phyloP scores from a whole-genome alignment of 2,797 vertebrate species.

The Acrossocheilus fasciatus region DNA sequence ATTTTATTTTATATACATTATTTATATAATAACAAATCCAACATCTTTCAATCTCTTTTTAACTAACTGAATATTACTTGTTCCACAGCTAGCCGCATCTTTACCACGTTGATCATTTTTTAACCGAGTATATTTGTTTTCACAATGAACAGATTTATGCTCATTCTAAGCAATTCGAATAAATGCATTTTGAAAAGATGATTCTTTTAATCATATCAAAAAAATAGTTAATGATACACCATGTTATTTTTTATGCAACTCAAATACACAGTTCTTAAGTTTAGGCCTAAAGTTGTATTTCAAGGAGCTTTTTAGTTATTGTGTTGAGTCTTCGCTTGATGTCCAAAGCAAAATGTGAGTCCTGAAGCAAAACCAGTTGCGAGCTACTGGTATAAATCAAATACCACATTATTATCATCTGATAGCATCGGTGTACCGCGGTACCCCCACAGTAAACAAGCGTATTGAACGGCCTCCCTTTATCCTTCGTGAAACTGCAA shows the following conservation, averaged over 20 bases:
- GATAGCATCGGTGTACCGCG: neutral
- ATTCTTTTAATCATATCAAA: neutral
- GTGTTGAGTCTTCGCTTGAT: neutral
- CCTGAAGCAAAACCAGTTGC: neutral
- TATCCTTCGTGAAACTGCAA: conserved; percentile 49
- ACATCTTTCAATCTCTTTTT: neutral
- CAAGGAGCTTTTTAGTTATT: neutral
- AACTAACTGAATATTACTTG: neutral
- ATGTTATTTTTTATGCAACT: neutral
- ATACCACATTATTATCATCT: neutral
- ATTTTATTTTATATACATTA: neutral
- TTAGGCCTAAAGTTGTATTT: neutral
- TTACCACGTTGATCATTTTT: neutral
- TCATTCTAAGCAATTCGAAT: neutral
- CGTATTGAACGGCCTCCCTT: neutral
- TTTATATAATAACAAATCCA: neutral
- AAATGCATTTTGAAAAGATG: neutral
- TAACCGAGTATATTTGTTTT: neutral
- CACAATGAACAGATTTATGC: neutral
- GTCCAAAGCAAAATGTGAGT: neutral
- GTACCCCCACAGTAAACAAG: neutral
- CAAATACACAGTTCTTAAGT: neutral
- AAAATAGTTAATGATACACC: neutral
- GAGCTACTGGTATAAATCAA: conserved; percentile 1
- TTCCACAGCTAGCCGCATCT: neutral